Conservation (phyloP, 2,113 vertebrate genomes). For the Saccopteryx bilineata region DNA sequence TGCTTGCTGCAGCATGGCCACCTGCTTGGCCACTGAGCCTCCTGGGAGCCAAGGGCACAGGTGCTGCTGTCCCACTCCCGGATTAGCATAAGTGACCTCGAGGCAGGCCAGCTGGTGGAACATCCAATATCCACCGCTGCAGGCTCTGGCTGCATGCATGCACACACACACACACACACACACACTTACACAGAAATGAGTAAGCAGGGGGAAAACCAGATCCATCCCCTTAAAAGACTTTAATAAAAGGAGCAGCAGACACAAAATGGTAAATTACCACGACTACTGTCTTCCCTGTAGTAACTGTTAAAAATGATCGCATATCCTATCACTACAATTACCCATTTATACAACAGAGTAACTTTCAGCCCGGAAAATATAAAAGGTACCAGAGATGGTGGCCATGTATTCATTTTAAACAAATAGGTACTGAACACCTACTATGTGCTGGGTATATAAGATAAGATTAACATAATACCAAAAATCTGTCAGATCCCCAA, state of each 20-base stretch:
- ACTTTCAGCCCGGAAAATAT: not conserved
- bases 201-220: not conserved
- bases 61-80: not conserved
- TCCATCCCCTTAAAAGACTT: not conserved
- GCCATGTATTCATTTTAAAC: not conserved
- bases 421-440: not conserved
- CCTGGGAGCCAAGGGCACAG: not conserved
- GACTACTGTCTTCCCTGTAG: conserved; percentile 16
- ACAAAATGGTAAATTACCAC: not conserved
- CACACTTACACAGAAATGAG: not conserved
- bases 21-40: not conserved
- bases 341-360: not conserved
- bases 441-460: not conserved
- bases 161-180: no score
- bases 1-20: not conserved
- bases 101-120: not conserved
- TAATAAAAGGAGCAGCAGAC: not conserved
- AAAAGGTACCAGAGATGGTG: not conserved
- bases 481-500: conserved; percentile 1
- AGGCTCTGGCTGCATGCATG: not conserved
- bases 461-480: not conserved
- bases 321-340: not conserved
- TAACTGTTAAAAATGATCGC: conserved; percentile 13
- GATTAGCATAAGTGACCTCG: not conserved
- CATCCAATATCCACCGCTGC: no score